Evolutionary conservation across 1,140 invertebrate genomes (phyloP).

Genomic region (Leptoteleia sp.): DNA sequence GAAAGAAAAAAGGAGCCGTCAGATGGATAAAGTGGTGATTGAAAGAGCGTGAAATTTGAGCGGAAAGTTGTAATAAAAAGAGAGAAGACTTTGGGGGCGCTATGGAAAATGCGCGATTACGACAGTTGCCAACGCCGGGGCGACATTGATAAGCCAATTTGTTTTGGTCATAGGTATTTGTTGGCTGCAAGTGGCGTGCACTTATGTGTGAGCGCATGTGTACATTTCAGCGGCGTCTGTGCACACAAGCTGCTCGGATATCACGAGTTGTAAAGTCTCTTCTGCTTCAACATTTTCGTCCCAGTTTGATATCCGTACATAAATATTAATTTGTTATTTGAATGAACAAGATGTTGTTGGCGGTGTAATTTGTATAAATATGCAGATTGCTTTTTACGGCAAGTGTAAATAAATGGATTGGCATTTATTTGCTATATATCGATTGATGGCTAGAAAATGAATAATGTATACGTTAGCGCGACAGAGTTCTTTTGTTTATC

Average conservation of each 20-base stretch:
- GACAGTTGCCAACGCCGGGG: conserved; percentile 37
- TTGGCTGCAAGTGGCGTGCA: conserved; percentile 59
- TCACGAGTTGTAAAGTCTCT: conserved; percentile 31
- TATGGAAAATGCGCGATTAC: conserved; percentile 51
- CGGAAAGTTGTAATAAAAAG: conserved; percentile 47
- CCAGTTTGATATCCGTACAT: conserved; percentile 8
- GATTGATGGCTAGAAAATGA: conserved; percentile 32
- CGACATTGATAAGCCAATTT: conserved; percentile 67
- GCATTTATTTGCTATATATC: conserved; percentile 35
- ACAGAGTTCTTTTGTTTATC: conserved; percentile 54
- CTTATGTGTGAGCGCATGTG: conserved; percentile 39
- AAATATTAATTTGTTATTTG: conserved; percentile 45
- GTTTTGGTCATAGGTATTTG: conserved; percentile 54
- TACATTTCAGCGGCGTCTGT: conserved; percentile 8
- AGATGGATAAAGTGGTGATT: conserved; percentile 15
- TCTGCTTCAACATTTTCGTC: conserved; percentile 27
- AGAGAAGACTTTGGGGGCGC: conserved; percentile 19
- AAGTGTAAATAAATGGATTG: conserved; percentile 10
- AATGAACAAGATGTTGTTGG: conserved; percentile 22
- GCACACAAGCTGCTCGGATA: not conserved
- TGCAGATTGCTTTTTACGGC: conserved; percentile 38
- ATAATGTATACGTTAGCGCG: conserved; percentile 33
- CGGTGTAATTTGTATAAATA: conserved; percentile 44
- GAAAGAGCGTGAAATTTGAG: conserved; percentile 47
- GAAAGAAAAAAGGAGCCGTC: too few species aligned